A percentile compares a stretch with the other conserved stretches of the same genome.
Evolutionary conservation across 2,797 vertebrate species (phyloP).

Genomic region (Aulostomus chinensis): DNA sequence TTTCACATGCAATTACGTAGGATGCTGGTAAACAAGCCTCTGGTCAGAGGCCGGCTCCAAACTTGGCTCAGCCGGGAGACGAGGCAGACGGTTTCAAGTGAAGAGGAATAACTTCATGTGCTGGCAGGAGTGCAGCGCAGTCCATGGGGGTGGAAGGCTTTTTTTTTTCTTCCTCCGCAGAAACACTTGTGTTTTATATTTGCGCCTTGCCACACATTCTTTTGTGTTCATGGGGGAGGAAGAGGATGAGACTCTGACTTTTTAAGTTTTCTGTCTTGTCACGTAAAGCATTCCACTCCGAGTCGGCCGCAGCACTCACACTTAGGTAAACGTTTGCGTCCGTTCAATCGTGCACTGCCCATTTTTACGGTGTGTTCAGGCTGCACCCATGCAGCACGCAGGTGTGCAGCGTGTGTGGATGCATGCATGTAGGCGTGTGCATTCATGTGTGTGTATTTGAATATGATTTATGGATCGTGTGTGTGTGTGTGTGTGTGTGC

Average conservation of each 20-base stretch:
- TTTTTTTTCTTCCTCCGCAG: conserved; percentile 39
- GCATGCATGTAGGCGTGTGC: neutral
- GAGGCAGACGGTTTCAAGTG: conserved; percentile 56
- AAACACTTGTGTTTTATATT: conserved; percentile 84
- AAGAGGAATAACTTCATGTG: conserved; percentile 55
- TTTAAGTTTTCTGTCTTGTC: conserved; percentile 59
- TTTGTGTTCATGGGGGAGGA: conserved; percentile 73
- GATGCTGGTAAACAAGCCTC: conserved; percentile 72
- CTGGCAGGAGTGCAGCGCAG: conserved; percentile 56
- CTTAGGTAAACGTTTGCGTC: too few relatives aligned
- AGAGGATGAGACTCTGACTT: conserved; percentile 52
- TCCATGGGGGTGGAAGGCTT: conserved; percentile 66
- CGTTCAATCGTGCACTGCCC: too few relatives aligned
- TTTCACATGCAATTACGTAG: conserved; percentile 38
- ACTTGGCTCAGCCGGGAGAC: conserved; percentile 56
- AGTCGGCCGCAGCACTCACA: conserved; percentile 6
- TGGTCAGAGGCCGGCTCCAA: conserved; percentile 52
- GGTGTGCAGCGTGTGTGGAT: neutral
- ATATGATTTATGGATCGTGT: too few relatives aligned
- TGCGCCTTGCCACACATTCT: conserved; percentile 82
- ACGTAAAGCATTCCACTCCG: conserved; percentile 60
- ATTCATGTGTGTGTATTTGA: too few relatives aligned
- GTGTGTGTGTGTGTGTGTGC: neutral
- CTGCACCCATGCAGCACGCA: too few relatives aligned
- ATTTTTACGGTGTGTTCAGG: too few relatives aligned